Percentiles rank a stretch among this genome's conserved stretches.
Conservation (phyloP, 2,888 invertebrate genomes). For the Horisme vitalbata region DNA sequence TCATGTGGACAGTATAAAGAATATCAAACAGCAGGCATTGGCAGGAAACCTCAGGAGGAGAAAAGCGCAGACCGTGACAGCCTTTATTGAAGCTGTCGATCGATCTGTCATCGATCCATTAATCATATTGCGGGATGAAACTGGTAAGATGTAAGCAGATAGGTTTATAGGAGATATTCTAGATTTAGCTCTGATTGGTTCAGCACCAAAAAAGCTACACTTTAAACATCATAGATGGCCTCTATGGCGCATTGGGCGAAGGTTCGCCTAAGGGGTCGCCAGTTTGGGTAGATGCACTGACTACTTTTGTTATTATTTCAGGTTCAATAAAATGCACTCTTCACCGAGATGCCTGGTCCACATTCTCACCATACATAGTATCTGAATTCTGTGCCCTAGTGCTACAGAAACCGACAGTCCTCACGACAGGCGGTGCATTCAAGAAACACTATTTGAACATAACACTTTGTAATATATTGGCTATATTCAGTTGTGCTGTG, state of each 20-base stretch:
- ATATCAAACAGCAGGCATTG: slow-evolving; percentile 63
- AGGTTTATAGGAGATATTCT: not conserved
- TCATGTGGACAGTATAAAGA: slow-evolving; percentile 60
- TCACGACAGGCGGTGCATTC: slow-evolving; percentile 70
- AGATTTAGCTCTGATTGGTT: not conserved
- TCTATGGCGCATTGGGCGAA: too few species aligned
- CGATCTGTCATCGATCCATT: slow-evolving; percentile 70
- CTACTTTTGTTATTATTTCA: slow-evolving; percentile 42
- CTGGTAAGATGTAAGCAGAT: slow-evolving; percentile 48
- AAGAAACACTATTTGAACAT: slow-evolving; percentile 76
- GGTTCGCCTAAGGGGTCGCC: too few species aligned
- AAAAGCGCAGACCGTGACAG: slow-evolving; percentile 67
- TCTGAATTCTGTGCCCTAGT: slow-evolving; percentile 68
- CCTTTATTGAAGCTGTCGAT: slow-evolving; percentile 70
- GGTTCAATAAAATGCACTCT: slow-evolving; percentile 73
- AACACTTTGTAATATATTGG: slow-evolving; percentile 68
- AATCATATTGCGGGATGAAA: slow-evolving; percentile 64
- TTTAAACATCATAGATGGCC: too few species aligned
- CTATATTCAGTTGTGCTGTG: slow-evolving; percentile 65
- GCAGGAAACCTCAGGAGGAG: slow-evolving; percentile 56
- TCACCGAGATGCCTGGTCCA: slow-evolving; percentile 75
- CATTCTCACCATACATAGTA: slow-evolving; percentile 66
- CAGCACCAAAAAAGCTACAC: too few species aligned
- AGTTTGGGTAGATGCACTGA: too few species aligned
- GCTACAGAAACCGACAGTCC: slow-evolving; percentile 68